These are phyloP conservation scores for Aurelia aurita DNA, from an alignment of 30 jellyfish, hydroid and myxozoan species.

Conservation along the genomic window DNA sequence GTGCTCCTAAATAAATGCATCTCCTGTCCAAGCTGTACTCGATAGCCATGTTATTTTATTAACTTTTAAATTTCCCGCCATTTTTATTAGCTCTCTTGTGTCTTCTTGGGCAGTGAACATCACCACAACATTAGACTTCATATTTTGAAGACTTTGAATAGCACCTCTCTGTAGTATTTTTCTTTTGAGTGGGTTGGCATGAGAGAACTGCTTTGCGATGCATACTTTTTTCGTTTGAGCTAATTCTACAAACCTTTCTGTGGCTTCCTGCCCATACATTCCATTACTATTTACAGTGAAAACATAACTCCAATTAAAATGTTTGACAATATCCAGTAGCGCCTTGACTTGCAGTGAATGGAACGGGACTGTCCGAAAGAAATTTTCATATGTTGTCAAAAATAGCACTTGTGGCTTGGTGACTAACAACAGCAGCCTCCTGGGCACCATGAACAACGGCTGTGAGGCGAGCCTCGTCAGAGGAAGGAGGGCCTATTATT, in stretches of 20 bases:
- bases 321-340: constrained; percentile 36
- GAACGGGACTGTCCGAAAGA: constrained; percentile 80
- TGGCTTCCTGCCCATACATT: constrained; percentile 27
- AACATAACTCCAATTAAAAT: constrained; percentile 64
- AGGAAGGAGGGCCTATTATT: constrained; percentile 40
- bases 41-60: constrained; percentile 37
- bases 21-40: constrained; percentile 35
- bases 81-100: constrained; percentile 50
- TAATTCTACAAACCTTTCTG: constrained; percentile 13
- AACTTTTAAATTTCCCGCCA: constrained; percentile 23
- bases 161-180: constrained; percentile 7
- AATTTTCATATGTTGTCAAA: constrained; percentile 28
- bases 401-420: constrained; percentile 48
- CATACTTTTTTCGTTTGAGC: constrained; percentile 47
- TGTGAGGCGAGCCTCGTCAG: constrained; percentile 30
- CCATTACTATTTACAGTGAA: constrained; percentile 43
- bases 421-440: constrained; percentile 31
- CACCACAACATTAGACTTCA: constrained; percentile 42
- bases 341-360: constrained; percentile 53
- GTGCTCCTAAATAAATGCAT: constrained; percentile 22
- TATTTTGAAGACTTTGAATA: not conserved
- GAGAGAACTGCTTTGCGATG: constrained; percentile 10
- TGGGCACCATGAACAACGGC: constrained; percentile 15
- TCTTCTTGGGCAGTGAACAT: constrained; percentile 48
- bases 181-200: constrained; percentile 13